These are phyloP conservation scores for Lycorma delicatula DNA, from an alignment of 1,140 invertebrate species.

Conservation along the genomic window DNA sequence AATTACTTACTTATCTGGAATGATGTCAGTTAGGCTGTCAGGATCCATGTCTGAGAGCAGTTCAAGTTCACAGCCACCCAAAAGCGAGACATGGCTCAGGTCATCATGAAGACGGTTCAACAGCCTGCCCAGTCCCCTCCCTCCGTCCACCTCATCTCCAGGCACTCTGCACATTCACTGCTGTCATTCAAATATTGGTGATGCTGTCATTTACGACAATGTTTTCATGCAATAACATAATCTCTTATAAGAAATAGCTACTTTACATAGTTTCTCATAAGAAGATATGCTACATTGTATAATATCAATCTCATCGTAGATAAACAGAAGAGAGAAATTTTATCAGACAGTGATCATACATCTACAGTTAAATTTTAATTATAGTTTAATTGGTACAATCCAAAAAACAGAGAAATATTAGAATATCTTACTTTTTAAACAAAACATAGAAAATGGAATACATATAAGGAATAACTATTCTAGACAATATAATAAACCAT, in stretches of 20 bases:
- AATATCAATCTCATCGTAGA: no score
- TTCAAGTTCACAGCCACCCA: constrained; percentile 69
- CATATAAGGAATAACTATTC: no score
- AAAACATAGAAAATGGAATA: no score
- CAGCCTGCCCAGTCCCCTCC: constrained; percentile 45
- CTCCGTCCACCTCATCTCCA: constrained; percentile 39
- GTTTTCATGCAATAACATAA: no score
- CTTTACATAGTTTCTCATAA: background rate
- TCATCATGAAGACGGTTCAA: constrained; percentile 65
- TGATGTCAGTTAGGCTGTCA: constrained; percentile 66
- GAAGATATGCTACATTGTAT: no score
- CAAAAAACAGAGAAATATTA: no score
- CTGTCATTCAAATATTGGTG: background rate
- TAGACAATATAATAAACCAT: no score
- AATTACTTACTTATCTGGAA: constrained; percentile 58
- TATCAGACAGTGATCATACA: no score
- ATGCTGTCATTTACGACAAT: constrained; percentile 1
- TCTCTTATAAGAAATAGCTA: background rate
- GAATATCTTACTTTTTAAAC: no score
- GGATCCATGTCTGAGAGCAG: constrained; percentile 77
- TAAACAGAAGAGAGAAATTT: no score
- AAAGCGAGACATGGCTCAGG: constrained; percentile 67
- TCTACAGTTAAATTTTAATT: no score
- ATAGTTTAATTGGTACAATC: no score
- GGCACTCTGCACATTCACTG: constrained; percentile 5